phyloP scores from a whole-genome alignment of 2,888 invertebrate genomes.

The Rotaria socialis region DNA sequence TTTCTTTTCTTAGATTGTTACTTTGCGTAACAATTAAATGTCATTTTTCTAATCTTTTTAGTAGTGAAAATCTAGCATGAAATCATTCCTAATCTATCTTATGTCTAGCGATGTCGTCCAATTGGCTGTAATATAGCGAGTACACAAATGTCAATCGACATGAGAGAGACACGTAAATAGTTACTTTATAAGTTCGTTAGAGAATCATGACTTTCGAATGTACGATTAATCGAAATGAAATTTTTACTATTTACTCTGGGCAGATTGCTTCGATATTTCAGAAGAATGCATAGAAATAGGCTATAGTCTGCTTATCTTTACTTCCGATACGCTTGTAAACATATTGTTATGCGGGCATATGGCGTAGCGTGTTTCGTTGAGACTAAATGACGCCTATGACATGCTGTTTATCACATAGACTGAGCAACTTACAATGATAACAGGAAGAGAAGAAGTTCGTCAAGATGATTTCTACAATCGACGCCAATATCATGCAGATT shows the following conservation, averaged over 20 bases:
- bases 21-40: background rate
- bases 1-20: background rate
- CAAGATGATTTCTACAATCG: background rate
- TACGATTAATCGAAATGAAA: background rate
- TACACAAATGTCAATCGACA: background rate
- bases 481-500: slow-evolving; percentile 3
- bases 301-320: background rate
- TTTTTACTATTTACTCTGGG: background rate
- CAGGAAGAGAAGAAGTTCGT: background rate
- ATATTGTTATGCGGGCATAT: background rate
- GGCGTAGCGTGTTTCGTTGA: background rate
- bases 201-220: too few species aligned
- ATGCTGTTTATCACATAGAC: background rate
- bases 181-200: background rate
- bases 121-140: background rate
- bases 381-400: background rate
- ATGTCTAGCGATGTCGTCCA: background rate
- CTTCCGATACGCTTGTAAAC: background rate
- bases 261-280: background rate
- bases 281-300: background rate
- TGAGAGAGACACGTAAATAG: too few species aligned
- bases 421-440: background rate
- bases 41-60: background rate
- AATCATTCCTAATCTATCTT: background rate
- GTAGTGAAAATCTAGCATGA: background rate